Evolutionary conservation across 30 jellyfish, hydroid and myxozoan genomes (phyloP).

Genomic region (Aurelia sp.): DNA sequence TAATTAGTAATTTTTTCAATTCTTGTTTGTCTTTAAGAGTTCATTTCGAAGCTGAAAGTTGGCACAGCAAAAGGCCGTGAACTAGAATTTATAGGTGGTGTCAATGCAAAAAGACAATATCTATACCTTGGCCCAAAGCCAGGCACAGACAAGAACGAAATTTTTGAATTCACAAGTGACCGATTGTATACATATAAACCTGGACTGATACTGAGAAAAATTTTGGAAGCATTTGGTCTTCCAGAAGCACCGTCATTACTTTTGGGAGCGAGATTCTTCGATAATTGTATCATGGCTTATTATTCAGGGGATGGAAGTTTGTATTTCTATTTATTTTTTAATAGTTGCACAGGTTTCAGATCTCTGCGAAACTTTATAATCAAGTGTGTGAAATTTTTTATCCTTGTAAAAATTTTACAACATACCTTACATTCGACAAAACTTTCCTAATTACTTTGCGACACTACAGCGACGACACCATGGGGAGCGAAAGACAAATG

Average conservation of each 20-base stretch:
- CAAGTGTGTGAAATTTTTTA: no score
- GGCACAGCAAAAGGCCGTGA: background rate
- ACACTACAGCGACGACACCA: no score
- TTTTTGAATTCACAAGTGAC: background rate
- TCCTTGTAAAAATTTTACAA: no score
- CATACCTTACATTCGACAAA: no score
- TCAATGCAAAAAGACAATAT: background rate
- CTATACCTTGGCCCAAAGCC: background rate
- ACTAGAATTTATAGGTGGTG: constrained; percentile 1
- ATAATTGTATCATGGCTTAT: background rate
- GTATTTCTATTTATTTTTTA: background rate
- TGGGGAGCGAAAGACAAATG: no score
- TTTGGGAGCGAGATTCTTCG: background rate
- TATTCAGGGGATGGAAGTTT: background rate
- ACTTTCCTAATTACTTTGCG: no score
- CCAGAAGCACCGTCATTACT: background rate
- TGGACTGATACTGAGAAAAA: background rate
- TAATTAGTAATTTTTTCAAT: background rate
- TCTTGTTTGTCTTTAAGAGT: background rate
- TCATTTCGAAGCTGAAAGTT: background rate
- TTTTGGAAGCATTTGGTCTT: background rate
- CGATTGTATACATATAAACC: background rate
- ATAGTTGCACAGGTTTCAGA: no score
- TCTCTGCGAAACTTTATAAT: no score
- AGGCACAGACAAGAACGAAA: background rate